Evolutionary conservation across 2,797 vertebrate genomes (phyloP), one percentile per base, ranked within the genome.

Genomic region (Knipowitschia caucasica): DNA sequence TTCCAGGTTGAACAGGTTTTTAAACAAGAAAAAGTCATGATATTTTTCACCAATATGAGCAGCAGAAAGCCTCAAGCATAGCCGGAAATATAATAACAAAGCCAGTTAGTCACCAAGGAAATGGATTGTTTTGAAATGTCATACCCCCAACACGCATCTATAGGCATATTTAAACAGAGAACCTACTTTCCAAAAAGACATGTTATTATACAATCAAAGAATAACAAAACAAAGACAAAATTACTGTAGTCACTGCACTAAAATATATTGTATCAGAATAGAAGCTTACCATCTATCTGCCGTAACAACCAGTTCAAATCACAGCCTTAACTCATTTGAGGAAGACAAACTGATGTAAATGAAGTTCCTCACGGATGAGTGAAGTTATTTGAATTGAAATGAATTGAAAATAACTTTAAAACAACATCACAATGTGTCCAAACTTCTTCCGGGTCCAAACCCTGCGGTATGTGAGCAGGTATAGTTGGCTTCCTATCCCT

Each of bases 381-480:
- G n/a, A n/a, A n/a, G n/a, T n/a, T n/a, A n/a, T n/a, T n/a, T n/a
- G n/a, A n/a, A n/a, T n/a, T n/a, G n/a, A n/a, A n/a, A n/a, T n/a
- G n/a, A n/a, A n/a, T n/a, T n/a, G n/a, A n/a, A n/a, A n/a, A n/a
- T n/a, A n/a, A n/a, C n/a, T n/a, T n/a, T n/a, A n/a, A n/a, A n/a
- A n/a, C n/a, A n/a, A n/a, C n/a, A n/a, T n/a, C n/a, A n/a, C n/a
- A n/a, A n/a, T 7, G 44, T 17, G 18, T 24, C 10, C 35, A 14
- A 2, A 29, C 8, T 15, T 61, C 43, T 50, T 73, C 49, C 56
- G 62, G 55, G 17, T 59, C 15, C 15, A 53, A 57, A 56, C 46
- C 14, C 26, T 6, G 8, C 38, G 58, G 69, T 64, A 76, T 63
- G 55, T 59, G 10, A 56, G 23, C 56, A 68, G 59, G 71, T 61